Evolutionary conservation across 1,140 invertebrate genomes (phyloP).

Genomic region (Trichoplusia ni): DNA sequence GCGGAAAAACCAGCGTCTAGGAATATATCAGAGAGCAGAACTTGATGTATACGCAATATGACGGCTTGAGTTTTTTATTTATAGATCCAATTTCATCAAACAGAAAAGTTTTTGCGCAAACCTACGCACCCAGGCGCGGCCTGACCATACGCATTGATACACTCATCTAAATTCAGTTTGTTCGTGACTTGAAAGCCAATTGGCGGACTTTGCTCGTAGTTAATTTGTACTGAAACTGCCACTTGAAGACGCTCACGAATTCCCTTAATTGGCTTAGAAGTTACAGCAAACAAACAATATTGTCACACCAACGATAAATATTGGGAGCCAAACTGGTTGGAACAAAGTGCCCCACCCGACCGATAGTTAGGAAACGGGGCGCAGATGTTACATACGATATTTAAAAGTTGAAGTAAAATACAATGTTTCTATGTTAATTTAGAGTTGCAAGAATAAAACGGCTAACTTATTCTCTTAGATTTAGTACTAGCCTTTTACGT

Average conservation of each 20-base stretch:
- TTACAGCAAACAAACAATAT: constrained; percentile 48
- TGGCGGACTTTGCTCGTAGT: constrained; percentile 45
- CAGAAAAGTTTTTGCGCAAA: constrained; percentile 40
- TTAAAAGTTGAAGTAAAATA: constrained; percentile 17
- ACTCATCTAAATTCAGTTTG: constrained; percentile 61
- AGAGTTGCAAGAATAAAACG: background rate
- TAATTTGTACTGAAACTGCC: constrained; percentile 58
- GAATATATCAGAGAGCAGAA: constrained; percentile 14
- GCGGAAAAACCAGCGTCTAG: constrained; percentile 3
- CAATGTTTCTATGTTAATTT: background rate
- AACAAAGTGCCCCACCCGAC: constrained; percentile 1
- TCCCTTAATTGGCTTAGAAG: constrained; percentile 49
- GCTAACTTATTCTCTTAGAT: background rate
- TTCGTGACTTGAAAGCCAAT: constrained; percentile 56
- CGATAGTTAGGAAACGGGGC: constrained; percentile 17
- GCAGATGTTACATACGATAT: constrained; percentile 22
- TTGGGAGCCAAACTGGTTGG: constrained; percentile 26
- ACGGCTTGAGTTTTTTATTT: constrained; percentile 26
- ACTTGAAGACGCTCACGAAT: constrained; percentile 49
- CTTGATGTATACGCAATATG: constrained; percentile 29
- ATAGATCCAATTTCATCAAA: constrained; percentile 40
- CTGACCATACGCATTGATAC: constrained; percentile 55
- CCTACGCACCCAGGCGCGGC: constrained; percentile 23
- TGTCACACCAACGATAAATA: constrained; percentile 37
- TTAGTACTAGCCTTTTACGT: background rate